These are phyloP conservation scores for Cinclus cinclus DNA, from an alignment of 2,113 vertebrate species.

Conservation along the genomic window DNA sequence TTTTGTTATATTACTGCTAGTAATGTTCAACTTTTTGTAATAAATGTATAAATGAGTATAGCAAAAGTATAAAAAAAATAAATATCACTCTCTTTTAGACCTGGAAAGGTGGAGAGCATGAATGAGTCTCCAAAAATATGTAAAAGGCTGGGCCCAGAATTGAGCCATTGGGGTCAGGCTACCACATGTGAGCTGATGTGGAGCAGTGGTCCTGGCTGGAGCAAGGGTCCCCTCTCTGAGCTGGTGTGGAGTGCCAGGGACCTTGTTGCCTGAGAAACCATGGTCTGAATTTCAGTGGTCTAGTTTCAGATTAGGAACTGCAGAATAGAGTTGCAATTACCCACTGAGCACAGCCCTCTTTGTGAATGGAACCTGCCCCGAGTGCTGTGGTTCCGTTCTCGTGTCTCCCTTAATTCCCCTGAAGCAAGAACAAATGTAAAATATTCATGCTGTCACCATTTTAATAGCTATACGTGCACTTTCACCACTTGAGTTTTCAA, in stretches of 20 bases:
- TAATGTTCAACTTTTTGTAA: not conserved
- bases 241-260: not conserved
- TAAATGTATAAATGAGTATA: not conserved
- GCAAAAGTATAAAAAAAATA: not conserved
- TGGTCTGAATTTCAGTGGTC: not conserved
- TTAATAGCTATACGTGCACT: not conserved
- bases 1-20: not conserved
- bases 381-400: not conserved
- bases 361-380: not conserved
- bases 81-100: not conserved
- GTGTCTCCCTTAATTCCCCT: accelerated
- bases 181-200: not conserved
- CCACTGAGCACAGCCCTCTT: not conserved
- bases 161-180: accelerated
- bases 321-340: not conserved
- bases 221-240: not conserved
- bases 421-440: not conserved
- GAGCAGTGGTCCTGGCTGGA: not conserved
- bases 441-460: not conserved
- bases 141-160: accelerated
- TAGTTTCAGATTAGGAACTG: not conserved
- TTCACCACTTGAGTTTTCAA: not conserved
- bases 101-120: not conserved
- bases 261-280: not conserved
- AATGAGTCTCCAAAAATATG: not conserved